Evolutionary conservation across 2,888 invertebrate species (phyloP).

Genomic region (Quadroppia sp.): DNA sequence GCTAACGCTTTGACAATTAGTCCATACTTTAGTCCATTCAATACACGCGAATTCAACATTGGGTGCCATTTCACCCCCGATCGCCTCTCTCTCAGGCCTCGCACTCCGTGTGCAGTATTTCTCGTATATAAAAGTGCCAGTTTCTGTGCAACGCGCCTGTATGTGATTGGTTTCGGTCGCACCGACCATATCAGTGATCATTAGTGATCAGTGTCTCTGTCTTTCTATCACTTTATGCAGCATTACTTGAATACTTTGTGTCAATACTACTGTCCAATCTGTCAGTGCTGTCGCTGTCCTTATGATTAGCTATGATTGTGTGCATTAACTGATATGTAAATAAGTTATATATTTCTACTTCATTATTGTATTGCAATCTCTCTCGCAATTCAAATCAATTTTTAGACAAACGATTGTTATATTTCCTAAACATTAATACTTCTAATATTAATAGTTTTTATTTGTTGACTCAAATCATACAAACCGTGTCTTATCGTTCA

Average conservation of each 20-base stretch:
- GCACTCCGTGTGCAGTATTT: background rate
- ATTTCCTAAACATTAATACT: slow-evolving; percentile 6
- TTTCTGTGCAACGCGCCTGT: background rate
- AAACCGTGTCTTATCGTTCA: slow-evolving; percentile 27
- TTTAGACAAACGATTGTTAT: slow-evolving; percentile 5
- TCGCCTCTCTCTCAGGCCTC: background rate
- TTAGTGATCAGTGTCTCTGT: background rate
- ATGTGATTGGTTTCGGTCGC: background rate
- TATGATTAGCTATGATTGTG: slow-evolving; percentile 9
- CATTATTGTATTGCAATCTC: slow-evolving; percentile 26
- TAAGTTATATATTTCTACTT: slow-evolving; percentile 20
- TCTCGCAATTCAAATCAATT: slow-evolving; percentile 7
- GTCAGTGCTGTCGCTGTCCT: slow-evolving; percentile 6
- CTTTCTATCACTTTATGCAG: slow-evolving; percentile 18
- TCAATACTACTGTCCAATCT: background rate
- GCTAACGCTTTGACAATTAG: slow-evolving; percentile 32
- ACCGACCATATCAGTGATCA: background rate
- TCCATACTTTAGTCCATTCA: slow-evolving; percentile 10
- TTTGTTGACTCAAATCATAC: slow-evolving; percentile 19
- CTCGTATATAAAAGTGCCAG: slow-evolving; percentile 3
- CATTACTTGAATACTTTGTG: slow-evolving; percentile 1
- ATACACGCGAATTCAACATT: background rate
- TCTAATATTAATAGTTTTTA: slow-evolving; percentile 12
- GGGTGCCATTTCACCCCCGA: background rate
- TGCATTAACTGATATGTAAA: slow-evolving; percentile 16